phyloP scores from a whole-genome alignment of 2,113 vertebrate species.

The Seriola rivoliana region DNA sequence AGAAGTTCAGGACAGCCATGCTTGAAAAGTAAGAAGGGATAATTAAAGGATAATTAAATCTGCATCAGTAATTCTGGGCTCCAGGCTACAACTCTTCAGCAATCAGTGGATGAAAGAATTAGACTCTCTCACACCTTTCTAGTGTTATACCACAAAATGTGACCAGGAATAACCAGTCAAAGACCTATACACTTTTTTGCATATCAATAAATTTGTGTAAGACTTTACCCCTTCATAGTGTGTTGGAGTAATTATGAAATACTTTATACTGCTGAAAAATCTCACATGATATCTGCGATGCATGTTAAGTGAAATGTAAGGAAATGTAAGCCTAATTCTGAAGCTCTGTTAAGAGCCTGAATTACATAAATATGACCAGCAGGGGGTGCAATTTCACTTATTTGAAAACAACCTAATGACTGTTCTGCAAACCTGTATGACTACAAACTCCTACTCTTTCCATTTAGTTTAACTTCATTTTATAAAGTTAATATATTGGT shows the following conservation, averaged over 20 bases:
- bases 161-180: neutral
- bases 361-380: neutral
- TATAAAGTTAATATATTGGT: neutral
- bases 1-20: constrained; percentile 92
- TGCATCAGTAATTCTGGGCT: neutral
- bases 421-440: neutral
- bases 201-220: neutral
- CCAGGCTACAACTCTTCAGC: neutral
- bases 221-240: neutral
- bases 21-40: constrained; percentile 89
- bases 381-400: constrained; percentile 26
- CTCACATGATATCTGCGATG: neutral
- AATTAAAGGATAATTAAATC: neutral
- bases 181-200: neutral
- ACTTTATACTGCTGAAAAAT: neutral
- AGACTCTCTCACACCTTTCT: neutral
- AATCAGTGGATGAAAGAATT: neutral
- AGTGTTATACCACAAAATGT: neutral
- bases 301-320: neutral
- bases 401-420: neutral
- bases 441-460: too few species aligned
- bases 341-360: neutral
- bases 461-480: too few species aligned
- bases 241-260: neutral
- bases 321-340: neutral